phyloP scores from a whole-genome alignment of 2,888 invertebrate species.

The Dryococelus australis region DNA sequence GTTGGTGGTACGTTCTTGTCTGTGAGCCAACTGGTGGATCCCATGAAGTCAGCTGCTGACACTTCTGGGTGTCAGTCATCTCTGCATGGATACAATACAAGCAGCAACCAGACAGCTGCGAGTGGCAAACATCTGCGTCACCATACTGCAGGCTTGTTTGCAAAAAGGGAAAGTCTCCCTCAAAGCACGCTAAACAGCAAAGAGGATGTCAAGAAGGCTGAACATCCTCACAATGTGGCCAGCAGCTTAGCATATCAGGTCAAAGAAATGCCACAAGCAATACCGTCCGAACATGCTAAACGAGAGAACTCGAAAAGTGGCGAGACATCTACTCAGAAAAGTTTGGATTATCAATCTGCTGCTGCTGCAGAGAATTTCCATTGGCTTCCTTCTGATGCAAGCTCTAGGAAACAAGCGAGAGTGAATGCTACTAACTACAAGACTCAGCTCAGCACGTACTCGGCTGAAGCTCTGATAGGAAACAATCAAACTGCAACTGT shows the following conservation, averaged over 20 bases:
- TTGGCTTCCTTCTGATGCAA: background rate
- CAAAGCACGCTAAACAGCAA: background rate
- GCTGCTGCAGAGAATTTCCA: background rate
- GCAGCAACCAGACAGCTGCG: conserved; percentile 21
- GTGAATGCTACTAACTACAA: conserved; percentile 31
- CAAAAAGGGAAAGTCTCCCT: background rate
- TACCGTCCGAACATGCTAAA: background rate
- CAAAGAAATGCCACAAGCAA: background rate
- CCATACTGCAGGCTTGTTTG: background rate
- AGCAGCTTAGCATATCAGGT: background rate
- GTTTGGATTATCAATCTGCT: background rate
- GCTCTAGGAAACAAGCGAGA: background rate
- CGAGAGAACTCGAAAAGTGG: conserved; percentile 3
- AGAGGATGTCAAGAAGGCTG: background rate
- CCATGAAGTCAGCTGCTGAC: conserved; percentile 33
- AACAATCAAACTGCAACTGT: conserved; percentile 41
- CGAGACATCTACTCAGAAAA: background rate
- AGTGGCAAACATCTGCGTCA: conserved; percentile 11
- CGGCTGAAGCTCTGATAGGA: conserved; percentile 58
- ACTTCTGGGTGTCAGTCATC: conserved; percentile 29
- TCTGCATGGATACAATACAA: conserved; percentile 5
- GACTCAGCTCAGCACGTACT: conserved; percentile 55
- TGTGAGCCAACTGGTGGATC: conserved; percentile 69
- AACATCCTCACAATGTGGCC: background rate
- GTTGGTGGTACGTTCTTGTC: conserved; percentile 61